Evolutionary conservation across 92 coral and sea anemone species (phyloP), one percentile per base, ranked within the genome.

Genomic region (Phymanthus crucifer): DNA sequence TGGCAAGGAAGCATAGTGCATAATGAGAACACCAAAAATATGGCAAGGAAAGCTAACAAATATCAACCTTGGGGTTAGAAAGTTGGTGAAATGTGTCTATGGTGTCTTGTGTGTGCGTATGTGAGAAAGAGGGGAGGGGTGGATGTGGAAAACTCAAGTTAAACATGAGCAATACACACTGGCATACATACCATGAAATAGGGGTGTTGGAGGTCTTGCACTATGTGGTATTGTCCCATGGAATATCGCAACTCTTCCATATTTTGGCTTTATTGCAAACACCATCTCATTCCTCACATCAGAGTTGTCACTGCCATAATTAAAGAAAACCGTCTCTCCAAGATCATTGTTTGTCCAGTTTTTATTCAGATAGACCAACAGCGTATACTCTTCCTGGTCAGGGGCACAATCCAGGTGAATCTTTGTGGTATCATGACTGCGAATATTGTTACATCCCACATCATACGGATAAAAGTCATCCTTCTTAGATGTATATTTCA

Each of bases 171-270:
- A 69, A 34, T 5, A 17, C n/a, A n/a, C n/a, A n/a, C 1, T 4
- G 73, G 32, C 21, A 48, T 12, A 33, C 83, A 12, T 86, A 93
- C 98, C 94, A 78, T 83, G 83, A 48, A 70, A 80, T 31, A 68
- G 46, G 24, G 84, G 58, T 47, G 93, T 74, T 13, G 98, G 98
- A 21, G 98, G 93, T 24, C 98, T 83, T 9, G 93, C 98, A 71
- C 93, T 84, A 64, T 93, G 98, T 65, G 95, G 94, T 40, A 93
- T 93, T 32, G 86, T 40, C 13, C 98, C 98, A 66, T 93, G 93
- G 54, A 93, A 93, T 47, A 93, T 80, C 24, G 86, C 83, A 32
- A 93, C 83, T 64, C 98, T 86, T 18, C 98, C 98, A 81, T 83
- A 87, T 70, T 80, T 93, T 78, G 98, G 98, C 65, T 78, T 81